Evolutionary conservation across 2,113 vertebrate species (phyloP), one percentile per base, ranked within the genome.

Genomic region (Orcinus orca): DNA sequence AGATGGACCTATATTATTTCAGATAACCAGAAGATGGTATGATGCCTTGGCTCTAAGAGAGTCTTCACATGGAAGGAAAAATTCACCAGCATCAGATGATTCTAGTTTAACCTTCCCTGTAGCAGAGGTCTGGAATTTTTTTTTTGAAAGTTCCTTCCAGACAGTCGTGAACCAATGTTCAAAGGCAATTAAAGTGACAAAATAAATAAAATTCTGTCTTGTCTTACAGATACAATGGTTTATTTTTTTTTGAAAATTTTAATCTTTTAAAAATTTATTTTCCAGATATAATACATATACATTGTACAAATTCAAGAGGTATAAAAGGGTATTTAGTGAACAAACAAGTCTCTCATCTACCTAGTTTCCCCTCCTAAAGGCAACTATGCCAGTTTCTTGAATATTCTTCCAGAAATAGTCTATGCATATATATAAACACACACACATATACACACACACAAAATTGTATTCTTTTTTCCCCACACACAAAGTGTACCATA

Each of bases 401-500:
- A 65, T 95, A 83, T 92, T 88, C 77, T 81, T 95, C 38, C 31
- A 62, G 74, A 94, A 96, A 65, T 88, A 93, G 31, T 33, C 50
- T 88, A 8, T 91, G 26, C 44, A 53, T 5, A 53, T 53, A 53
- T 53, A 53, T 53, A 18, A 2, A 53, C 5, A 53, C 53, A 53
- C 53, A 53, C 50, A 50, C 47, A 50, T 13, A 50, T 3, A 14
- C 3, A 50, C 47, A 50, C 13, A 14, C 15, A 53, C 5, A 53
- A 17, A 18, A 53, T 53, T 53, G 53, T 53, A 53, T 53, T 53
- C 53, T 53, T 53, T 53, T 53, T 53, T 17, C 53, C 53, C 15
- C 53, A 53, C 53, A 53, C 53, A 53, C 15, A 53, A 53, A 53
- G 53, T 53, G 17, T 53, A 53, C 5, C 5, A 53, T 53, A 53